phyloP scores from a whole-genome alignment of 1,140 invertebrate genomes.

The Penaeus chinensis region DNA sequence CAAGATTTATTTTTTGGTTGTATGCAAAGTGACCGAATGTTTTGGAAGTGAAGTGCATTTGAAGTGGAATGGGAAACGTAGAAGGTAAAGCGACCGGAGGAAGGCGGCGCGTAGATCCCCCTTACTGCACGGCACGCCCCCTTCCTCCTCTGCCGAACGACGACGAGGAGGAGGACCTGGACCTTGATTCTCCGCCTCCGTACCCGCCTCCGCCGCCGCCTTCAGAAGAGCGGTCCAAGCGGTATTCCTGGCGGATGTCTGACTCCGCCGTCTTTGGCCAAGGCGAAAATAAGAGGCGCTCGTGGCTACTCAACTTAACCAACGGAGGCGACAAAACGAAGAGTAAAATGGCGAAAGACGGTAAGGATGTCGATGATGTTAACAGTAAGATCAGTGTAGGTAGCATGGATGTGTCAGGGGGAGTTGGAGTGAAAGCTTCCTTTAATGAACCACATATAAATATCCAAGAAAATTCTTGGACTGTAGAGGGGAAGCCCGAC shows the following conservation, averaged over 20 bases:
- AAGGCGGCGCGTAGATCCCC: conserved; percentile 45
- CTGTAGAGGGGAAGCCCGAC: conserved; percentile 12
- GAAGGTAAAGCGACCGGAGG: conserved; percentile 39
- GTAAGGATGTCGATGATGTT: conserved; percentile 56
- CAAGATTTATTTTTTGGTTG: too few species aligned
- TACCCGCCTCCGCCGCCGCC: conserved; percentile 51
- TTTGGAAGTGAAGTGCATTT: too few species aligned
- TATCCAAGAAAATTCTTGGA: conserved; percentile 16
- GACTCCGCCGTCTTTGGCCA: conserved; percentile 59
- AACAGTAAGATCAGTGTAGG: conserved; percentile 32
- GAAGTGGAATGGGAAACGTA: conserved; percentile 38
- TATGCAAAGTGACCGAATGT: too few species aligned
- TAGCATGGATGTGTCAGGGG: conserved; percentile 31
- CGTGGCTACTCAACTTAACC: conserved; percentile 50
- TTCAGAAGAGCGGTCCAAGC: conserved; percentile 35
- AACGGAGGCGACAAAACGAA: conserved; percentile 46
- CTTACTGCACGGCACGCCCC: conserved; percentile 41
- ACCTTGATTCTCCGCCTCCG: conserved; percentile 43
- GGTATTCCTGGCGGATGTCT: conserved; percentile 47
- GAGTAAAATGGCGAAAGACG: conserved; percentile 49
- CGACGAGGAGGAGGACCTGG: conserved; percentile 42
- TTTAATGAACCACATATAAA: conserved; percentile 16
- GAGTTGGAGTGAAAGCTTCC: conserved; percentile 20
- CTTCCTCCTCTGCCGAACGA: conserved; percentile 44
- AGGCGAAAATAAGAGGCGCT: conserved; percentile 48